Evolutionary conservation across 1,140 invertebrate genomes (phyloP), one percentile per base, ranked within the genome.

Genomic region (Pissodes strobi): DNA sequence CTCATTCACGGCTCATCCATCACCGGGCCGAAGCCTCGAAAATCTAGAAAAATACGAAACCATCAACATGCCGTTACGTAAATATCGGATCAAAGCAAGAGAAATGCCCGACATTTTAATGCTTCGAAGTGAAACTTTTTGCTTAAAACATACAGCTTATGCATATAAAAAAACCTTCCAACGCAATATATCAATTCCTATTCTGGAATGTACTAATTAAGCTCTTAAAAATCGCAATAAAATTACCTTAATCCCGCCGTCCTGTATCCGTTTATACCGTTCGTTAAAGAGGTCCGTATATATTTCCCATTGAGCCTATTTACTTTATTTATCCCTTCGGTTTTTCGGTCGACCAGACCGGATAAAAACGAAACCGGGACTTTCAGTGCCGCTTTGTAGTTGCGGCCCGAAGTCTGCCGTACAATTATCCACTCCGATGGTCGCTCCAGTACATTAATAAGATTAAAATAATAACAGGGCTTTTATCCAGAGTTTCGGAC

Each of bases 1-100:
- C 52, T 56, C 37, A 56, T 56, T 56, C 41, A 34, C 18, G 19
- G 19, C 8, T n/a, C 52, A 39, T 39, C 37, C 52, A 22, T 39
- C 37, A 38, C 34, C 34, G 34, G 19, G 18, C n/a, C 19, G 18
- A 23, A 39, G 37, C 52, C 37, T 41, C 38, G 15, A 23, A 41
- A 56, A 56, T 56, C 34, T 41, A 41, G 34, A 56, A 56, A 56
- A 56, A 56, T 56, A 56, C 34, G 52, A 56, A 56, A 39, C 15
- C 52, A 18, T 39, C 52, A 34, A 52, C 49, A 34, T 12, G 49
- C 52, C 52, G 41, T 56, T 56, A 56, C 34, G 34, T 22, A 56
- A 56, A 41, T 52, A 52, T 52, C 34, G 49, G 49, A 52, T 52
- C 6, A 37, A 52, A 27, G 49, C 12, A 37, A 52, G 27, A 52